Percentiles rank a stretch among this genome's conserved stretches.
phyloP scores from a whole-genome alignment of 2,113 vertebrate genomes.

The Paramisgurnus dabryanus region DNA sequence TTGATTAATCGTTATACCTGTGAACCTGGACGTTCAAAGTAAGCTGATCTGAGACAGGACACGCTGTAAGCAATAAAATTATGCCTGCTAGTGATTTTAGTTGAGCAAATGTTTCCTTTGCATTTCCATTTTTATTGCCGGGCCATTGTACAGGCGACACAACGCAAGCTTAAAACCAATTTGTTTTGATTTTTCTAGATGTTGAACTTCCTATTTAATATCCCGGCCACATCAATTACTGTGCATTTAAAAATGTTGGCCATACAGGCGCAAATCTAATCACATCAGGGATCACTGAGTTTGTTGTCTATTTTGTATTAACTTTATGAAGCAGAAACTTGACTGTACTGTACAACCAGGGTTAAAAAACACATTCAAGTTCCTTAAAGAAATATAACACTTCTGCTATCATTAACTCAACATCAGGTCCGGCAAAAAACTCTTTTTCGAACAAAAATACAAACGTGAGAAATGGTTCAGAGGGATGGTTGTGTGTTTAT shows the following conservation, averaged over 20 bases:
- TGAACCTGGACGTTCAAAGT: constrained; percentile 45
- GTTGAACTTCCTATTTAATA: constrained; percentile 67
- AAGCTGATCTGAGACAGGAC: constrained; percentile 61
- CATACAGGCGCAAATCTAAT: constrained; percentile 54
- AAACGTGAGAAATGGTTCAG: too few relatives aligned
- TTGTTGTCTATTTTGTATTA: constrained; percentile 59
- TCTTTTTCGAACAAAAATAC: too few relatives aligned
- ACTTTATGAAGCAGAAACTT: constrained; percentile 60
- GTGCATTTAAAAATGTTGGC: constrained; percentile 55
- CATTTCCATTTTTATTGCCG: constrained; percentile 78
- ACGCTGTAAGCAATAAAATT: constrained; percentile 62
- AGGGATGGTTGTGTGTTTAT: too few relatives aligned
- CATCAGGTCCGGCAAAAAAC: too few relatives aligned
- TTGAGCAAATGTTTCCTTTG: constrained; percentile 63
- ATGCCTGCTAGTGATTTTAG: constrained; percentile 63
- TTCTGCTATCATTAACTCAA: too few relatives aligned
- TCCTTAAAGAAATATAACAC: too few relatives aligned
- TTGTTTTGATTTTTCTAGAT: constrained; percentile 63
- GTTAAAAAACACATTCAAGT: constrained; percentile 23
- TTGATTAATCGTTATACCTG: constrained; percentile 65
- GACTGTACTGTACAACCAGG: constrained; percentile 41
- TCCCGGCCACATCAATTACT: constrained; percentile 60
- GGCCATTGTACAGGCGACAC: constrained; percentile 68
- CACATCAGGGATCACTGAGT: constrained; percentile 54
- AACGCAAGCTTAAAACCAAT: constrained; percentile 65